Base-by-base conservation (phyloP, 2,888 invertebrate genomes). In the Dione vanillae region DNA sequence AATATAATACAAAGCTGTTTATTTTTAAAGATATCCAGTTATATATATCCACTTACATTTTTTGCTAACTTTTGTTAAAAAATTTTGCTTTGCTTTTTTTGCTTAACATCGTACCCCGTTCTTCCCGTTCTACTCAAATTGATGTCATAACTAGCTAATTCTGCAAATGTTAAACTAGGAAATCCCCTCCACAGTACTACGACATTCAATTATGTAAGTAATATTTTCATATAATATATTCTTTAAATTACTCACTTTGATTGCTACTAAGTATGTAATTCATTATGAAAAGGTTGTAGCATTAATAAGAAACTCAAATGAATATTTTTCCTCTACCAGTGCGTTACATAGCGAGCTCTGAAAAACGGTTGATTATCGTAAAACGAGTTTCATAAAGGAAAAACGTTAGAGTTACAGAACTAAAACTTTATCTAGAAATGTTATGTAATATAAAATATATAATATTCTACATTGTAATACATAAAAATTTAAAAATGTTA, bases 361-460 rank as follows among this genome's bases (percentile, higher is more conserved):
- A 82, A 82, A 85, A 85, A 82, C 85, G 83, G 86, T 86, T 87
- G 86, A 88, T 88, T 88, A 87, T 87, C 82, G 84, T 77, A 64
- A 77, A 83, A 85, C 70, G 73, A 74, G 73, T 73, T 72, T 74
- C 68, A 59, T 73, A 73, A 71, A 67, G 51, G 69, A 65, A 83
- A 83, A 84, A 83, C 81, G 82, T 81, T 78, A 77, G 77, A 80
- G 80, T 79, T 79, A 71, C 19, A 16, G 67, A 74, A 16, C 20
- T 67, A 69, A 49, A 49, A 61, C 47, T 41, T 35, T 41, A 35
- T 47, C 65, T 64, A 27, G 66, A 73, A 64, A 71, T 20, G 73
- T 43, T 51, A 19, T 56, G 37, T 40, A 6, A 16, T 10, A 11
- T 41, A 20, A 27, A 19, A 3, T 27, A n/a, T n/a, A n/a, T n/a